These are phyloP conservation scores for Yponomeuta cagnagella DNA, from an alignment of 2,888 invertebrate genomes.

Conservation along the genomic window DNA sequence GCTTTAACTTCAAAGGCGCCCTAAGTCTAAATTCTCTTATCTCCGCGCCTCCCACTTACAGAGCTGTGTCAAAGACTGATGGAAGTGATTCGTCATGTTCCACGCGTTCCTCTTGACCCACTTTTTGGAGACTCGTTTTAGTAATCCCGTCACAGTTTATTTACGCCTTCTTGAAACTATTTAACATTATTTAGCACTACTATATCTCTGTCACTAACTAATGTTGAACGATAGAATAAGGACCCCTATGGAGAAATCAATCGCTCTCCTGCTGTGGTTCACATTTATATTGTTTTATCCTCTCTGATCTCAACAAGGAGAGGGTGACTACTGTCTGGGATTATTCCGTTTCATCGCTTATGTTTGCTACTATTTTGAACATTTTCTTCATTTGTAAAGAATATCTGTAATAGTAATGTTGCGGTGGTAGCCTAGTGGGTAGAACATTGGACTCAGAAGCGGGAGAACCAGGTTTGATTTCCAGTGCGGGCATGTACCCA, in stretches of 20 bases:
- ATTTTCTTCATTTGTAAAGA: too few relatives aligned
- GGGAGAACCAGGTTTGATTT: too few relatives aligned
- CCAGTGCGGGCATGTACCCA: too few relatives aligned
- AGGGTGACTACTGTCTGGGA: slow-evolving; percentile 7
- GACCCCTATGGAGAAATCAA: slow-evolving; percentile 48
- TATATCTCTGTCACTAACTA: slow-evolving; percentile 35
- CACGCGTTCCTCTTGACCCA: slow-evolving; percentile 47
- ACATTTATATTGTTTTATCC: slow-evolving; percentile 44
- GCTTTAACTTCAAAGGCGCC: slow-evolving; percentile 33
- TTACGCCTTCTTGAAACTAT: neutral
- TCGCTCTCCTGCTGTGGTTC: slow-evolving; percentile 42
- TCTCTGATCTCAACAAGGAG: slow-evolving; percentile 25
- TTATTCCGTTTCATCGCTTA: slow-evolving; percentile 4
- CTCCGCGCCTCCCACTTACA: slow-evolving; percentile 42
- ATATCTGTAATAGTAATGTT: too few relatives aligned
- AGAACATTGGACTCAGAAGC: too few relatives aligned
- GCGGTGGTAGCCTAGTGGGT: too few relatives aligned
- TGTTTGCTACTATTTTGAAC: too few relatives aligned
- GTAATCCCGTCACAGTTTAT: slow-evolving; percentile 24
- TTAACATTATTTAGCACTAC: neutral
- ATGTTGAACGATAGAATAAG: slow-evolving; percentile 33
- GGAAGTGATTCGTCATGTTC: slow-evolving; percentile 63
- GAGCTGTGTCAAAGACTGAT: slow-evolving; percentile 47
- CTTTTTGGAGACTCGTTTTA: slow-evolving; percentile 40
- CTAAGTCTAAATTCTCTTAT: slow-evolving; percentile 50